Percentiles rank a stretch among this genome's conserved stretches.
Conservation (phyloP, 1,140 invertebrate species). For the Trachymyrmex cornetzi region DNA sequence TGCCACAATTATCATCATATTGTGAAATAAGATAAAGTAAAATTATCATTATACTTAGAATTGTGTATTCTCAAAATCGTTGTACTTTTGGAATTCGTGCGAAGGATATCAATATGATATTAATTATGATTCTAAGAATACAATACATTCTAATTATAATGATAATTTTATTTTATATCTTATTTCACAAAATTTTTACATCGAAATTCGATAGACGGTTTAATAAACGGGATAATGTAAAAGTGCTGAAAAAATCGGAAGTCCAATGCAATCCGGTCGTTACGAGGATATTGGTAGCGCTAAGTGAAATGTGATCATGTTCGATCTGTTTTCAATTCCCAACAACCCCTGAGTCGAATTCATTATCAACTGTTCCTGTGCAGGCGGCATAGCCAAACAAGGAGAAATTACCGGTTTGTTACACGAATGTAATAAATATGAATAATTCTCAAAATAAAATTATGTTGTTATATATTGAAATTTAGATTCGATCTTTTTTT, state of each 20-base stretch:
- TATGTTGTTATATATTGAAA: neutral
- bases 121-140: conserved; percentile 17
- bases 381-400: neutral
- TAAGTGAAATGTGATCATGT: conserved; percentile 63
- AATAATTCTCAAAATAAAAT: neutral
- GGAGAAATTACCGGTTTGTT: neutral
- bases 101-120: neutral
- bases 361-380: conserved; percentile 45
- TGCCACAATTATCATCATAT: neutral
- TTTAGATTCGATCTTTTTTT: neutral
- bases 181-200: neutral
- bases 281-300: conserved; percentile 42
- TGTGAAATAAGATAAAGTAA: too few relatives aligned
- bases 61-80: too few relatives aligned
- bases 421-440: neutral
- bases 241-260: conserved; percentile 10
- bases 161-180: neutral
- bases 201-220: neutral
- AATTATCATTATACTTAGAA: too few relatives aligned
- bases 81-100: neutral
- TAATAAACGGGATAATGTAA: neutral
- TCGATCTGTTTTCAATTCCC: conserved; percentile 63
- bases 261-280: conserved; percentile 39
- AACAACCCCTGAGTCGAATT: conserved; percentile 24
- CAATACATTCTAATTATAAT: neutral